Conservation (phyloP, 2,113 vertebrate genomes). For the Atrichornis clamosus region DNA sequence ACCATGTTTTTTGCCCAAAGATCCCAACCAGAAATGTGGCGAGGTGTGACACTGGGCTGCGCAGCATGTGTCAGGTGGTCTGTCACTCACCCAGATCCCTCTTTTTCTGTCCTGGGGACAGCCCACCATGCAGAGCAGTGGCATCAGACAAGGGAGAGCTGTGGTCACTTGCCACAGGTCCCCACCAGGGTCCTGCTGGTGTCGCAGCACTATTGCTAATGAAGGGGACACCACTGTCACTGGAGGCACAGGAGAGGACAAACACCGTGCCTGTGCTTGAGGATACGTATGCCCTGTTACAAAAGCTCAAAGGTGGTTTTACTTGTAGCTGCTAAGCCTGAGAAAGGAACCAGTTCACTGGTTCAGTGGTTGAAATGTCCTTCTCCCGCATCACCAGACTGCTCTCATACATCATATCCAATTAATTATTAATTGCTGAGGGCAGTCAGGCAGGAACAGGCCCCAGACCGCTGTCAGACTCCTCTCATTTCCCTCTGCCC, state of each 20-base stretch:
- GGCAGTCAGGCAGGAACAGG: neutral
- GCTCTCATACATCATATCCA: fast-evolving
- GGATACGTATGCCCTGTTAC: fast-evolving
- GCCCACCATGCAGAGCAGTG: neutral
- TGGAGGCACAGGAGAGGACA: neutral
- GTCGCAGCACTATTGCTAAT: neutral
- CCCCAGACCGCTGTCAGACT: neutral
- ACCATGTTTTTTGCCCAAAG: neutral
- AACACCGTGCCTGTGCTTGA: neutral
- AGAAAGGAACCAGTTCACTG: neutral
- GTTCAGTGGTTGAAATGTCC: neutral
- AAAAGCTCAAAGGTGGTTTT: neutral
- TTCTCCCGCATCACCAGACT: neutral
- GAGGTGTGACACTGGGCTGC: neutral
- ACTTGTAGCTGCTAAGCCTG: neutral
- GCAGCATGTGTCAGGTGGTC: fast-evolving
- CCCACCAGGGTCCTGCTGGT: neutral
- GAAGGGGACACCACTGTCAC: neutral
- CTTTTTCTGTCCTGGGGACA: neutral
- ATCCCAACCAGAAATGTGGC: neutral
- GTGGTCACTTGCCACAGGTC: fast-evolving
- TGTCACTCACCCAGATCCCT: neutral
- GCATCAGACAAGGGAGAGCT: neutral
- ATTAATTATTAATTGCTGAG: neutral
- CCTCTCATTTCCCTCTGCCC: neutral